Percentiles rank a stretch among this genome's conserved stretches.
These are phyloP conservation scores for Mystacornis crossleyi DNA, from an alignment of 2,113 vertebrate species.

Conservation along the genomic window DNA sequence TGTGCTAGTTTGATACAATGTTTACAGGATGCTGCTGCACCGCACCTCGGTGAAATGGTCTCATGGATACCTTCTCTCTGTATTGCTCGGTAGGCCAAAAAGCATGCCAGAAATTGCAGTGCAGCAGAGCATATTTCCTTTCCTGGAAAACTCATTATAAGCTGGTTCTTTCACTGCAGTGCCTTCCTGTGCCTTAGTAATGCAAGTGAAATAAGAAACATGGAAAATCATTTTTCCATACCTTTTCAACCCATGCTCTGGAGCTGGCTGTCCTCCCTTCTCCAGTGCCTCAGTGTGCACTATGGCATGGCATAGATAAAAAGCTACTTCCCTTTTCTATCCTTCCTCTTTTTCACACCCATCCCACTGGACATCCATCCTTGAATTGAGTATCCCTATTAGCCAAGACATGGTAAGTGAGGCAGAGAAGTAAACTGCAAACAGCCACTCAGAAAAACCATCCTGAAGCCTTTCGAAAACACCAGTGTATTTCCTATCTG, in stretches of 20 bases:
- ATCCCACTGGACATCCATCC: not conserved
- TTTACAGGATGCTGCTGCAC: not conserved
- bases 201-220: not conserved
- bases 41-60: not conserved
- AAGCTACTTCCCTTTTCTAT: not conserved
- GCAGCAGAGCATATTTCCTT: not conserved
- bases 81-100: not conserved
- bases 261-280: not conserved
- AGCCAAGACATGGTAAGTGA: not conserved
- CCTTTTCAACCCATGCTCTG: not conserved
- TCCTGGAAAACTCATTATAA: not conserved
- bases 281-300: not conserved
- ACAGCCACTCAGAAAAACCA: not conserved
- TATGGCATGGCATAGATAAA: rapidly evolving
- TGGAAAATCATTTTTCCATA: not conserved
- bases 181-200: not conserved
- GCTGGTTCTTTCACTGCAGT: not conserved
- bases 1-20: not conserved
- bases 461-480: not conserved
- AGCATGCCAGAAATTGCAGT: not conserved
- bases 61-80: not conserved
- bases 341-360: not conserved
- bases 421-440: not conserved
- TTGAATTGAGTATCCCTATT: not conserved
- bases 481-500: not conserved